Base-by-base conservation (phyloP, 2,113 vertebrate species). In the Nyctereutes procyonoides region DNA sequence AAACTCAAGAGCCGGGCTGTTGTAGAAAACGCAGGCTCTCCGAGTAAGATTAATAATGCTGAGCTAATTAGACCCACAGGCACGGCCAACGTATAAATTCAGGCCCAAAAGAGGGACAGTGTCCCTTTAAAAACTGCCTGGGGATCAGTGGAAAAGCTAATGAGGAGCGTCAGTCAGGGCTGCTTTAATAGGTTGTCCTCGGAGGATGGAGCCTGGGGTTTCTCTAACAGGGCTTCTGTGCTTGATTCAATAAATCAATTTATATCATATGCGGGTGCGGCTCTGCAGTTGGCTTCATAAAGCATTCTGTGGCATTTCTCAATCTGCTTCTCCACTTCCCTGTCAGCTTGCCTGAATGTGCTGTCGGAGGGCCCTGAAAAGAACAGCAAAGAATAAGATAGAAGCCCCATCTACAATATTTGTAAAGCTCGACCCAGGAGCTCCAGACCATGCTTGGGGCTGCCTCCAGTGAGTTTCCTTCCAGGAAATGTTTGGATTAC, bases 181-280 rank as follows among this genome's bases (percentile, higher is more conserved):
- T 98, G 98, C 98, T 99, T 98, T 99, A 98, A 98, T 98, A 98
- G 98, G 98, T 98, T 96, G 97, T 81, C 97, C 98, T 98, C 97
- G 79, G 98, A 98, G 98, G 97, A 97, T 95, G 96, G 65, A 98
- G 98, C 98, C 98, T 17, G 95, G 98, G 98, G 98, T 98, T 98
- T 98, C 98, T 97, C 96, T 97, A 98, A 93, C 95, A 97, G 97
- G 96, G 98, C 97, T 98, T 98, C 98, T 98, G 98, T 16, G 82
- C 97, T 98, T 98, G 98, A 98, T 98, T 98, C 98, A 98, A 98
- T 99, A 98, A 99, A 98, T 98, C 98, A 98, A 98, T 99, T 98
- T 98, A 97, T 98, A 98, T 98, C 98, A 98, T 98, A 98, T 93
- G 86, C 30, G 79, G 97, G 96, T 7, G 5, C 94, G 88, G 90